Base-by-base conservation (phyloP, 2,888 invertebrate genomes). In the Hoplodrina ambigua region DNA sequence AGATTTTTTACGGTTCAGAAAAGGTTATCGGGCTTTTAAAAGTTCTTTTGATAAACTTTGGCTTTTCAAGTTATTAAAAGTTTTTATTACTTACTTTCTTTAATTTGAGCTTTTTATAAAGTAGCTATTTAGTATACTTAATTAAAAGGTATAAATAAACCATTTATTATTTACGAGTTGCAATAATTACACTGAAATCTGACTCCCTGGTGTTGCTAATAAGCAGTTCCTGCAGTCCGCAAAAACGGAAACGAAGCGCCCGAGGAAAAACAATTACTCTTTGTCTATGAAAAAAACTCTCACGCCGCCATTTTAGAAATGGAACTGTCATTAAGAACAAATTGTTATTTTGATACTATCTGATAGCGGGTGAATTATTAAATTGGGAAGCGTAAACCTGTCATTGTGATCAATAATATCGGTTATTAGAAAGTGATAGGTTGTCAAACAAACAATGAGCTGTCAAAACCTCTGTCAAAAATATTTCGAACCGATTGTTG, bases 1-100 rank as follows among this genome's bases (percentile, higher is more conserved):
- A 76, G 69, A 65, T 79, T 87, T n/a, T 89, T 88, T 85, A 83
- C 83, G 85, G 85, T 81, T 86, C 82, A 80, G 70, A 85, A 85
- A 87, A 88, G 87, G 86, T 88, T 87, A 87, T 82, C 69, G 68
- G 20, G 44, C 61, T 72, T 72, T 66, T 61, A 81, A 78, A 85
- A 80, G 63, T 72, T 80, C 73, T 84, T 85, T 85, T 85, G 82
- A 75, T 70, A 76, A 80, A 80, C 69, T 82, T 80, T 72, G 50
- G 41, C 68, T 73, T 66, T 62, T 62, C 20, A 64, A 69, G 61
- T 76, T 70, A 49, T 67, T 67, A 61, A 72, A 70, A 78, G 60
- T 73, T 84, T 76, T 73, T 54, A 30, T 49, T 72, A 72, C 41
- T 67, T 62, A 72, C 69, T 82, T 73, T 73, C 71, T 71, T 73